Evolutionary conservation across 1,140 invertebrate species (phyloP), one percentile per base, ranked within the genome.

Genomic region (Pseudomyrmex dendroicus): DNA sequence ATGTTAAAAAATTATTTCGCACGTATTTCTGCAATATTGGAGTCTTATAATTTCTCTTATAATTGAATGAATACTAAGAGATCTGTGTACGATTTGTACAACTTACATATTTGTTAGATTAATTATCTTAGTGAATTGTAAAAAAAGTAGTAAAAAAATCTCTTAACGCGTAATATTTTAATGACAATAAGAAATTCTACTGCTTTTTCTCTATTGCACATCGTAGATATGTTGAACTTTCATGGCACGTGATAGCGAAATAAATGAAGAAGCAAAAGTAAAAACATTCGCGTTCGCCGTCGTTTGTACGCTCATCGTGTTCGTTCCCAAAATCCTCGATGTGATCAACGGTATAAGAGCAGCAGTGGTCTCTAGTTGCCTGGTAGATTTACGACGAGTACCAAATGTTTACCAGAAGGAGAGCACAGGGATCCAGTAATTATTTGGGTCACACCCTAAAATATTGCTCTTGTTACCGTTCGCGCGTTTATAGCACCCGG

Each of bases 401-500:
- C 57, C 84, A 83, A 86, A 74, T 82, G 83, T 87, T 87, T 85
- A 82, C 66, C 67, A 61, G 68, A 85, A 63, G 67, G 76, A 63
- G 64, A 67, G 52, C 74, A 57, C 73, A 15, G 63, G 73, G 70
- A 76, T 89, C 80, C 82, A 83, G 88, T 84, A 89, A 90, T 90
- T 88, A 89, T 89, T 89, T 89, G 56, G 88, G 88, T 90, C 89
- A 86, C 86, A 84, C 84, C 70, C 87, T 88, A 70, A 90, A 89
- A 86, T 90, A 88, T 89, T 82, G 59, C 73, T 83, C 83, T 87
- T 86, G 80, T 89, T 85, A 89, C 83, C 78, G 86, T 84, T 59
- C n/a, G 73, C 50, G 52, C 87, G 84, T 88, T 90, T 88, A 82
- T 90, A 73, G 83, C 88, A 84, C 74, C 83, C 68, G 70, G 70